Base-by-base conservation (phyloP, 2,797 vertebrate species). In the Florisuga fusca region DNA sequence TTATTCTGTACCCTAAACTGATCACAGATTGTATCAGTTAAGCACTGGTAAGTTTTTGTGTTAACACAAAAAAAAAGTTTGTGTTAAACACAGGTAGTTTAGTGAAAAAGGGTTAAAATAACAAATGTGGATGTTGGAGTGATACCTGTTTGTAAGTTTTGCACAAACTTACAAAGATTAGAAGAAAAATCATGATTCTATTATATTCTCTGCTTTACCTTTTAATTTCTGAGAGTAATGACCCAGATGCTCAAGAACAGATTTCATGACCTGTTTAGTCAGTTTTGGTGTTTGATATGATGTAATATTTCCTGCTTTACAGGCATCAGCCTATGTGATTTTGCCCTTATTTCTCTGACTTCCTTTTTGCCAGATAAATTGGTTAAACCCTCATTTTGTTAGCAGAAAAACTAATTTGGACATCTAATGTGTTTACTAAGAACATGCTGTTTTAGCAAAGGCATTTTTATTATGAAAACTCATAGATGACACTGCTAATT, bases 151-250 rank as follows among this genome's bases (percentile, higher is more conserved):
- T 82, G 21, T 11, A 51, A 68, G 7, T 62, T 66, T 80, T 84
- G 26, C 6, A 48, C 17, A 66, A 59, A 45, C 5, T 50, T 45
- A 34, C 16, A 57, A 51, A 55, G 7, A 43, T 29, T 19, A 78
- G 15, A 2, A 48, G 51, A 38, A 25, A 23, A 27, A 6, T 6
- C 11, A 22, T 7, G 1, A 0, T 55, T 82, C 26, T 43, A 0
- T 51, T 66, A 10, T 22, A 38, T 53, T 48, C 19, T 78, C 22
- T 74, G 5, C 13, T 81, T 29, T 19, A 64, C 9, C 11, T 64
- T 6, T 61, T 73, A 0, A 61, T 85, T 75, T 82, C 12, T 12
- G 48, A 18, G n/a, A 15, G 9, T 46, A 46, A 17, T 48, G 19
- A 19, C 4, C 9, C 18, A 45, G 9, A 51, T 48, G 27, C 0